Evolutionary conservation across 2,113 vertebrate species (phyloP).

Genomic region (Rattus rattus): DNA sequence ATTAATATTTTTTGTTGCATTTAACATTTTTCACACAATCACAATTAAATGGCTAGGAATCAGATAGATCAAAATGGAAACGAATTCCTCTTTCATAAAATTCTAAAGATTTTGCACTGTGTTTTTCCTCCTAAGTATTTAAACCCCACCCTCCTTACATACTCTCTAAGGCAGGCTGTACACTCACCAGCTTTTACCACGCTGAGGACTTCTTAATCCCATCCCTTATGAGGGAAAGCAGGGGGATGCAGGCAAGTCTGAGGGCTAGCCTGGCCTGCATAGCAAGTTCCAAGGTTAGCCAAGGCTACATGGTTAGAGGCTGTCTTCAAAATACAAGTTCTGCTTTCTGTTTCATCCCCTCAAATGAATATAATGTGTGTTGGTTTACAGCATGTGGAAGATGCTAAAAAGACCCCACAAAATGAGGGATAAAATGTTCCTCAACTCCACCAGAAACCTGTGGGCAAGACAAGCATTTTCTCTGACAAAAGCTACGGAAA

Average conservation of each 20-base stretch:
- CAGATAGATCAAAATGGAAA: not conserved
- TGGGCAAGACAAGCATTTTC: no score
- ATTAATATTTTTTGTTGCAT: not conserved
- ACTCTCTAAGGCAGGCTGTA: not conserved
- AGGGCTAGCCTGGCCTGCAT: not conserved
- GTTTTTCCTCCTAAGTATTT: not conserved
- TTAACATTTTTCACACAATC: not conserved
- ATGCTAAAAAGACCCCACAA: not conserved
- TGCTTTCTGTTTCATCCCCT: not conserved
- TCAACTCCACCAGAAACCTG: not conserved
- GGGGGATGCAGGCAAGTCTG: not conserved
- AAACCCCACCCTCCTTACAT: not conserved
- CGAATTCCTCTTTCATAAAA: not conserved
- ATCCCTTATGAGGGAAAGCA: not conserved
- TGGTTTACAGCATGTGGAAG: no score
- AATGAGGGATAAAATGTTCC: not conserved
- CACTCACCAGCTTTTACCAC: not conserved
- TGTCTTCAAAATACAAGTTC: not conserved
- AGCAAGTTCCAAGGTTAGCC: not conserved
- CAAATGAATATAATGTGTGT: no score
- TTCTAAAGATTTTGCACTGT: not conserved
- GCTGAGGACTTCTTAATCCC: not conserved
- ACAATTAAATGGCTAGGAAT: not conserved
- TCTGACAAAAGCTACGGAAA: not conserved
- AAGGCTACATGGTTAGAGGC: not conserved